Evolutionary conservation across 2,113 vertebrate genomes (phyloP).

Genomic region (Gavialis gangeticus): DNA sequence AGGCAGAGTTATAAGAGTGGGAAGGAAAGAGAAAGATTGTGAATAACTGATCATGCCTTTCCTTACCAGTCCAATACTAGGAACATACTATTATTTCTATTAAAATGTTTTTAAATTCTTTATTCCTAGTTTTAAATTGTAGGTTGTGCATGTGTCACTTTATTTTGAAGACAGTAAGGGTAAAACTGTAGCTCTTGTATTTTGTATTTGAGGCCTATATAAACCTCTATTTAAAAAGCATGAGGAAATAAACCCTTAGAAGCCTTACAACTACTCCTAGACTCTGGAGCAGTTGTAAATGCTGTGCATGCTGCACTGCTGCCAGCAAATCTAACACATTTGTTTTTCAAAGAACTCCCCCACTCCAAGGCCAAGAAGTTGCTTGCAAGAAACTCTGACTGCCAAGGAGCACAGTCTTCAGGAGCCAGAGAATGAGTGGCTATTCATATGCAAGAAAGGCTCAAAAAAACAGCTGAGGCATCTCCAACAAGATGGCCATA

Average conservation of each 20-base stretch:
- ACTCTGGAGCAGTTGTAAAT: neutral
- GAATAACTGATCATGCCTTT: neutral
- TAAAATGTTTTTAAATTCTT: neutral
- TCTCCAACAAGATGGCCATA: neutral
- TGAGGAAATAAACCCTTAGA: conserved; percentile 16
- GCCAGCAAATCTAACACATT: neutral
- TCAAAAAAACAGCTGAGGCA: neutral
- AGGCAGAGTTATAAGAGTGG: neutral
- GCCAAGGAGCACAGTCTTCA: neutral
- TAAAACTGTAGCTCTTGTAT: neutral
- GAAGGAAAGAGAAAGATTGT: neutral
- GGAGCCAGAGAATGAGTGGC: neutral
- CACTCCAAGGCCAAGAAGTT: neutral
- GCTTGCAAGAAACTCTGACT: neutral
- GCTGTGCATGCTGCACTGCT: neutral
- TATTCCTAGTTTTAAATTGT: neutral
- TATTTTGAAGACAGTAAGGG: neutral
- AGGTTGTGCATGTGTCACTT: neutral
- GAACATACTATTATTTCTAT: neutral
- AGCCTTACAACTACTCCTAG: too few relatives aligned
- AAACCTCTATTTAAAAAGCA: neutral
- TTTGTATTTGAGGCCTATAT: neutral
- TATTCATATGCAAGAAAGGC: neutral
- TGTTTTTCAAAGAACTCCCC: neutral
- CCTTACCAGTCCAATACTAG: neutral